These are phyloP conservation scores for Poecilia latipinna DNA, from an alignment of 2,113 vertebrate genomes.

Conservation along the genomic window DNA sequence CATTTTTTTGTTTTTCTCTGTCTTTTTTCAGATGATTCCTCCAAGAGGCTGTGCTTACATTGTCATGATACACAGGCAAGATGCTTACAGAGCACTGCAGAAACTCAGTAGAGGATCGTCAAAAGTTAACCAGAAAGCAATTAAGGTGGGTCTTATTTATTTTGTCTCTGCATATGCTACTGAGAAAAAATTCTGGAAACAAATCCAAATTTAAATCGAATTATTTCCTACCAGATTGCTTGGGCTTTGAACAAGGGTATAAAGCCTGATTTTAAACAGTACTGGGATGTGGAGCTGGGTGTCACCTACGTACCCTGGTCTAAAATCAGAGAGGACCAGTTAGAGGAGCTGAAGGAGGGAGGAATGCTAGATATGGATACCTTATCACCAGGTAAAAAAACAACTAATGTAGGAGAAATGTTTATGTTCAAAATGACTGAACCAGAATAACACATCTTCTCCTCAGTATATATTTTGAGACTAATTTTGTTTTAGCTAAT, in stretches of 20 bases:
- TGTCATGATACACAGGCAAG: conserved; percentile 96
- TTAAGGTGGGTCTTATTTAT: conserved; percentile 85
- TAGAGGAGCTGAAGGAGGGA: conserved; percentile 93
- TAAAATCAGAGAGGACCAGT: conserved; percentile 90
- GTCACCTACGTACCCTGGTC: conserved; percentile 97
- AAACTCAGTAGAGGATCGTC: conserved; percentile 93
- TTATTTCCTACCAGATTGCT: conserved; percentile 84
- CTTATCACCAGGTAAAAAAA: conserved; percentile 88
- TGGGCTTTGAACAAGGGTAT: conserved; percentile 99
- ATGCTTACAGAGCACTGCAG: conserved; percentile 94
- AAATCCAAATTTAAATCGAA: neutral
- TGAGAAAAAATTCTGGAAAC: neutral
- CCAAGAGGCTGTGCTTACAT: conserved; percentile 98
- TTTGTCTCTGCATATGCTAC: neutral
- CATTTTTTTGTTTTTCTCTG: neutral
- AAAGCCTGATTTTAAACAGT: conserved; percentile 95
- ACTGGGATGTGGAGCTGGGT: conserved; percentile 96
- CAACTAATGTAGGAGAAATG: neutral
- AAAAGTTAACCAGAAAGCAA: conserved; percentile 99
- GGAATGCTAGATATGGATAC: conserved; percentile 92
- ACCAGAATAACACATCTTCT: neutral
- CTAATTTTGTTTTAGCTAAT: no score
- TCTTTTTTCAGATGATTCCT: conserved; percentile 91
- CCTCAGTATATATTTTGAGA: neutral
- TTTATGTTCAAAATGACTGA: neutral